Evolutionary conservation across 2,888 invertebrate species (phyloP).

Genomic region (Limnephilus lunatus): DNA sequence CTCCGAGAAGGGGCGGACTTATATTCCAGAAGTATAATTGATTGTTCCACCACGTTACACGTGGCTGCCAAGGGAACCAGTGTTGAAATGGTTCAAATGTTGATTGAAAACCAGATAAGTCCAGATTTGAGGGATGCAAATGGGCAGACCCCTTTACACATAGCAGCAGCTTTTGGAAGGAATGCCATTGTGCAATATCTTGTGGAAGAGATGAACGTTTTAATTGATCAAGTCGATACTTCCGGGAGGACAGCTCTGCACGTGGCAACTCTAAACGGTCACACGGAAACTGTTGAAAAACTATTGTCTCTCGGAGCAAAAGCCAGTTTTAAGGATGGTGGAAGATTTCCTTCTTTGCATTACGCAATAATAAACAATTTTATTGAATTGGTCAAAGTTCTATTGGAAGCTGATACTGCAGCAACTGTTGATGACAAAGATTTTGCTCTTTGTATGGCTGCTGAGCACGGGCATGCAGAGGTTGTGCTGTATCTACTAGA

Average conservation of each 20-base stretch:
- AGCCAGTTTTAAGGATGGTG: neutral
- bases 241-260: neutral
- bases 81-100: neutral
- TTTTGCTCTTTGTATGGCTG: neutral
- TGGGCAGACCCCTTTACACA: conserved; percentile 15
- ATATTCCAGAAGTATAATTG: neutral
- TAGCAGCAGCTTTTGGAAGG: conserved; percentile 16
- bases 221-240: neutral
- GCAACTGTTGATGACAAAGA: neutral
- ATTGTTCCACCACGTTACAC: neutral
- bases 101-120: neutral
- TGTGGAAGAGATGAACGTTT: neutral
- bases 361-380: conserved; percentile 1
- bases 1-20: conserved; percentile 5
- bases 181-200: neutral
- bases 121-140: neutral
- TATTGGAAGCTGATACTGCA: neutral
- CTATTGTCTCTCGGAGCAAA: conserved; percentile 3
- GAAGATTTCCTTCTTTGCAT: neutral
- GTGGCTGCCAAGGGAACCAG: neutral
- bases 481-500: neutral
- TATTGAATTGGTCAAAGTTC: conserved; percentile 3
- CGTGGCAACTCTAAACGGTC: neutral
- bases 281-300: neutral
- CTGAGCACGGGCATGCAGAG: neutral